Evolutionary conservation across 2,797 vertebrate species (phyloP).

Genomic region (Taenioides sp.): DNA sequence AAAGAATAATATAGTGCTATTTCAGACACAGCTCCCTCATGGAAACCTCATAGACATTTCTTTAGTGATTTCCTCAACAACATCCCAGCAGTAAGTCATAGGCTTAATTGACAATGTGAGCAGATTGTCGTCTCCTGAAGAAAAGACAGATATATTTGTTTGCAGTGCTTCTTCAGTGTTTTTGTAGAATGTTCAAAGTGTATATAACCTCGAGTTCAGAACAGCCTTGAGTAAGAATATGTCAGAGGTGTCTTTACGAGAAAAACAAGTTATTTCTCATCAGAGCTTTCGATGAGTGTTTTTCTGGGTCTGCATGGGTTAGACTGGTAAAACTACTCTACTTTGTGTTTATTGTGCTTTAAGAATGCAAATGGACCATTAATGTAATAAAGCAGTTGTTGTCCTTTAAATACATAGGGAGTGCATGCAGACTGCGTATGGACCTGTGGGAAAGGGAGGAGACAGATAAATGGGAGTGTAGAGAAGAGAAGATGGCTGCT

Average conservation of each 20-base stretch:
- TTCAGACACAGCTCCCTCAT: too few species aligned
- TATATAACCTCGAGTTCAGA: conserved; percentile 25
- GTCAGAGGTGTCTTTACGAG: conserved; percentile 24
- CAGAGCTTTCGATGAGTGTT: conserved; percentile 10
- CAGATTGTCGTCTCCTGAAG: not conserved
- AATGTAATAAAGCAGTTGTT: conserved; percentile 38
- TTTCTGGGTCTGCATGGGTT: conserved; percentile 6
- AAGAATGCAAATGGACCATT: conserved; percentile 32
- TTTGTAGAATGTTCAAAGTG: conserved; percentile 32
- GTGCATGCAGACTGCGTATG: conserved; percentile 44
- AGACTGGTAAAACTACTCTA: not conserved
- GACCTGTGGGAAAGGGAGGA: conserved; percentile 47
- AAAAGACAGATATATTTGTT: conserved; percentile 19
- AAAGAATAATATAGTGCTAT: too few species aligned
- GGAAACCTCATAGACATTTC: too few species aligned
- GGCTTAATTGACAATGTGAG: not conserved
- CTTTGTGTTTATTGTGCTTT: conserved; percentile 21
- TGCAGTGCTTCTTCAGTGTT: conserved; percentile 20
- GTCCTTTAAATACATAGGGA: conserved; percentile 24
- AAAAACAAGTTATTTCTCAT: conserved; percentile 23
- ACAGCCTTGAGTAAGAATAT: conserved; percentile 13
- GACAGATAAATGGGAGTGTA: conserved; percentile 47
- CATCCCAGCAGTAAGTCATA: conserved; percentile 19
- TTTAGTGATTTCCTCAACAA: not conserved
- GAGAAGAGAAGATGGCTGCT: conserved; percentile 54